These are phyloP conservation scores for Bombyx mori DNA, from an alignment of 1,140 invertebrate species.

Conservation along the genomic window DNA sequence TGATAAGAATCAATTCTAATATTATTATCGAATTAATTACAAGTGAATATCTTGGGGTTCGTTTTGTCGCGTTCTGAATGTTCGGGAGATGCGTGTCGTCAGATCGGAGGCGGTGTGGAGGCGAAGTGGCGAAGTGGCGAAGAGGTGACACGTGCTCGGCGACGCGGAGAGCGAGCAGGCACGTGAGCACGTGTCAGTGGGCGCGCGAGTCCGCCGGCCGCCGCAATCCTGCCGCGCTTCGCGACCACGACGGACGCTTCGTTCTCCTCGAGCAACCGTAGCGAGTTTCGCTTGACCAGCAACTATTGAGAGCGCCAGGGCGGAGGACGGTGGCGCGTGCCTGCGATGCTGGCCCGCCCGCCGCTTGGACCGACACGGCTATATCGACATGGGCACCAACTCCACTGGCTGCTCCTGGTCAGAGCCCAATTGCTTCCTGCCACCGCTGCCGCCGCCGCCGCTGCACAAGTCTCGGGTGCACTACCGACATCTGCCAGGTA, in stretches of 20 bases:
- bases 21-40: neutral
- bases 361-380: conserved; percentile 48
- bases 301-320: conserved; percentile 40
- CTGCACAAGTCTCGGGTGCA: conserved; percentile 4
- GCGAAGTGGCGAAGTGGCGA: conserved; percentile 8
- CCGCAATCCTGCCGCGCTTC: conserved; percentile 37
- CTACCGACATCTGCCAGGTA: too few species aligned
- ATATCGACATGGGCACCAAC: conserved; percentile 55
- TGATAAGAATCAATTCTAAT: too few species aligned
- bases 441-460: conserved; percentile 10
- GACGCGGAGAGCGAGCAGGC: conserved; percentile 31
- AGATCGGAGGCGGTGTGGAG: conserved; percentile 9
- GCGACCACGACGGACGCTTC: conserved; percentile 38
- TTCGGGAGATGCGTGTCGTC: conserved; percentile 1
- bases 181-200: conserved; percentile 30
- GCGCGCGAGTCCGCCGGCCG: conserved; percentile 20
- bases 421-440: conserved; percentile 11
- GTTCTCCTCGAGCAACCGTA: conserved; percentile 6
- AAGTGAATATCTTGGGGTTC: neutral
- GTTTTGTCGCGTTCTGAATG: neutral
- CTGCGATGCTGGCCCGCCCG: conserved; percentile 33
- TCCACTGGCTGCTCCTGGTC: conserved; percentile 12
- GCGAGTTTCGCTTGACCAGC: conserved; percentile 1
- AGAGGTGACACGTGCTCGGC: conserved; percentile 25
- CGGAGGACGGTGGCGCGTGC: conserved; percentile 20